A percentile compares a stretch with the other conserved stretches of the same genome.
These are phyloP conservation scores for Poecile atricapillus DNA, from an alignment of 2,113 vertebrate species.

Conservation along the genomic window DNA sequence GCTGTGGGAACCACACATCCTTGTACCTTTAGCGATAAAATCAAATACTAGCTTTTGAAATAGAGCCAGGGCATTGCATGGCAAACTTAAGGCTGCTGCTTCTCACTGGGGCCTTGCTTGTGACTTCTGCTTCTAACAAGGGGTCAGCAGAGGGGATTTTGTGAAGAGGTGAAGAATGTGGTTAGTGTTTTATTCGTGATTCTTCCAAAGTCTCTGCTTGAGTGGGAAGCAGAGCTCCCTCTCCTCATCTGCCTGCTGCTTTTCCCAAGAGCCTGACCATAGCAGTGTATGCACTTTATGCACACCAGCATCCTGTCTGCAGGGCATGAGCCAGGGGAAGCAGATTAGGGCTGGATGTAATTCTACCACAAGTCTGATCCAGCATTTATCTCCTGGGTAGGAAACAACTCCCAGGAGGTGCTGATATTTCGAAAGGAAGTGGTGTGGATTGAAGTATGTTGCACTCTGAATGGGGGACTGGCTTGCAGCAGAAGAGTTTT, in stretches of 20 bases:
- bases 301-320: neutral
- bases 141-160: neutral
- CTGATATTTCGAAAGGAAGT: neutral
- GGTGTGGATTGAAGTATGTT: rapidly evolving
- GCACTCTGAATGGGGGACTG: rapidly evolving
- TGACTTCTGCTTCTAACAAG: neutral
- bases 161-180: neutral
- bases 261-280: neutral
- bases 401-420: neutral
- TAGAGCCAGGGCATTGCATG: neutral
- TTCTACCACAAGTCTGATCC: neutral
- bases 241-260: neutral
- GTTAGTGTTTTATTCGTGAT: neutral
- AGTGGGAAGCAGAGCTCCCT: neutral
- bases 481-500: neutral
- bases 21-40: neutral
- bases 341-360: neutral
- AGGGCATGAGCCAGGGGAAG: neutral
- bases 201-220: neutral
- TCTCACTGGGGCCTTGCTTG: neutral
- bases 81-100: neutral
- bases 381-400: neutral
- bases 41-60: neutral
- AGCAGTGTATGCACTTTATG: rapidly evolving
- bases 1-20: neutral